Evolutionary conservation across 2,888 invertebrate genomes (phyloP).

Genomic region (Lasioglossum morio): DNA sequence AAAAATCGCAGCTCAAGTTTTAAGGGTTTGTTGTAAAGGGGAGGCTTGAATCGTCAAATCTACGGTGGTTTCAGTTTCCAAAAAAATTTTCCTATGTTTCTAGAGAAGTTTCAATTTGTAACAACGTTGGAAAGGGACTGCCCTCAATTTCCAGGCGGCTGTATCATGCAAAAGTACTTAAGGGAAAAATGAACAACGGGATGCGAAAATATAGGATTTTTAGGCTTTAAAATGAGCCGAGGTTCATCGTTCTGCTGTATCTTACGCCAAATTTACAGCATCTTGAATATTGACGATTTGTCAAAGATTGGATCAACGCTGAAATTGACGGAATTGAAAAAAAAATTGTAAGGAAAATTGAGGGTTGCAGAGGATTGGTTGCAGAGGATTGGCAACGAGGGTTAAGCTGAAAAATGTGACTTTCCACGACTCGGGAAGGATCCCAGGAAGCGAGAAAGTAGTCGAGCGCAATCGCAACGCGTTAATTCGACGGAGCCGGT

Average conservation of each 20-base stretch:
- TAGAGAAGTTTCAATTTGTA: not conserved
- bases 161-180: rapidly evolving
- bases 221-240: not conserved
- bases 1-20: not conserved
- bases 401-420: not conserved
- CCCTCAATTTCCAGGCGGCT: not conserved
- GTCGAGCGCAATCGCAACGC: not conserved
- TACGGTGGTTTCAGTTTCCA: not conserved
- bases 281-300: not conserved
- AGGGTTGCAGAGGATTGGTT: not conserved
- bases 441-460: not conserved
- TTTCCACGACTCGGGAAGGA: not conserved
- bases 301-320: too few relatives aligned
- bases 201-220: not conserved
- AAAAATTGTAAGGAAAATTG: not conserved
- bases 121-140: not conserved
- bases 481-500: not conserved
- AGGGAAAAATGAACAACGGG: not conserved
- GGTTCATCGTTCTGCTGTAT: not conserved
- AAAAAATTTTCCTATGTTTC: not conserved
- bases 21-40: not conserved
- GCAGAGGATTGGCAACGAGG: not conserved
- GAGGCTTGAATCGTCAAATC: not conserved
- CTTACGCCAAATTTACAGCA: not conserved
- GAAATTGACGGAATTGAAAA: not conserved